These are phyloP conservation scores for Cabera pusaria DNA, from an alignment of 2,888 invertebrate genomes.

Conservation along the genomic window DNA sequence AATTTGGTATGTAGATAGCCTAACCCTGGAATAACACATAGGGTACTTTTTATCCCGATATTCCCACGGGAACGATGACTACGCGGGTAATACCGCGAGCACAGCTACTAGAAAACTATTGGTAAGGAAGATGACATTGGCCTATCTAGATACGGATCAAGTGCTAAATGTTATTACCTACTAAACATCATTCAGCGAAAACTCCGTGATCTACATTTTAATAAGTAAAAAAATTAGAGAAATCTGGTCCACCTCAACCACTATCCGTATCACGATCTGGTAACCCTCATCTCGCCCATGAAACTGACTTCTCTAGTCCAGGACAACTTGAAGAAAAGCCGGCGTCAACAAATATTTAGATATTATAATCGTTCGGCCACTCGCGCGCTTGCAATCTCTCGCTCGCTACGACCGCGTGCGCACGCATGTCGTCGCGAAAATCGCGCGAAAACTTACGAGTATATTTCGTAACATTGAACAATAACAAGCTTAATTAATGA, in stretches of 20 bases:
- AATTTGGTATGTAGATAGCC: no score
- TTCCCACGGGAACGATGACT: no score
- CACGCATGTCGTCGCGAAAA: constrained; percentile 27
- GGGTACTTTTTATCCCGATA: no score
- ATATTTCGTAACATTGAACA: no score
- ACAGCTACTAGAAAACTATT: no score
- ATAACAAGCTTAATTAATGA: no score
- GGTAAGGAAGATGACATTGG: no score
- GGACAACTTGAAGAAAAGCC: constrained; percentile 39
- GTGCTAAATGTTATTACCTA: no score
- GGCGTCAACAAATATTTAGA: constrained; percentile 12
- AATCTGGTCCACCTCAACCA: constrained; percentile 17
- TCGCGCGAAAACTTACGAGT: constrained; percentile 37
- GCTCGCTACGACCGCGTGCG: constrained; percentile 45
- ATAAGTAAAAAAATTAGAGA: constrained; percentile 6
- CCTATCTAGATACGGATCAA: no score
- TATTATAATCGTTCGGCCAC: constrained; percentile 32
- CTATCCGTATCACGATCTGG: constrained; percentile 16
- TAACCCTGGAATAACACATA: no score
- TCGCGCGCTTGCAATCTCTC: constrained; percentile 47
- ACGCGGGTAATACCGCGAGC: no score
- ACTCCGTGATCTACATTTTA: not conserved
- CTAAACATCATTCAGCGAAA: no score
- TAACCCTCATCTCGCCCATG: constrained; percentile 26
- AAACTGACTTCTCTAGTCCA: constrained; percentile 29